Percentiles rank a stretch among this genome's conserved stretches.
phyloP scores from a whole-genome alignment of 92 coral and sea anemone genomes.

The Metridium senile region DNA sequence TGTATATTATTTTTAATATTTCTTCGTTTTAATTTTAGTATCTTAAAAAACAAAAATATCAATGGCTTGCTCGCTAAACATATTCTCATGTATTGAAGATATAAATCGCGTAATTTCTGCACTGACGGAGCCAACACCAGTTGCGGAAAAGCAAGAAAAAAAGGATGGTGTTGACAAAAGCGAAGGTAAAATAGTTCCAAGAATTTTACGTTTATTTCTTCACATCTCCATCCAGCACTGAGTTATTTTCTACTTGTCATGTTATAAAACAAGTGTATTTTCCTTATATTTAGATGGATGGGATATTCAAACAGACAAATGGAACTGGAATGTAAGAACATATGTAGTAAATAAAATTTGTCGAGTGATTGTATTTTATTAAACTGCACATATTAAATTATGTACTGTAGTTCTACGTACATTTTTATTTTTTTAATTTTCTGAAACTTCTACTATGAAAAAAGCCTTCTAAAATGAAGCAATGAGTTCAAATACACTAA shows the following conservation, averaged over 20 bases:
- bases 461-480: no score
- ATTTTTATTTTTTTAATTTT: no score
- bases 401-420: no score
- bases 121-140: constrained; percentile 50
- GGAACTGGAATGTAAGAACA: constrained; percentile 73
- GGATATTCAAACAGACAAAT: constrained; percentile 59
- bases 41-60: neutral
- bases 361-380: neutral
- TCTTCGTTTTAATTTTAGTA: neutral
- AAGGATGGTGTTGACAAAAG: constrained; percentile 24
- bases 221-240: neutral
- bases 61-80: constrained; percentile 86
- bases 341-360: neutral
- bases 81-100: constrained; percentile 89
- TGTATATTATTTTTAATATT: neutral
- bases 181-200: no score
- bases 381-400: neutral
- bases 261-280: neutral
- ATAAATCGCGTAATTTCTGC: constrained; percentile 73
- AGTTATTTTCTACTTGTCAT: neutral
- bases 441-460: no score
- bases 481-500: no score
- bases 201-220: neutral
- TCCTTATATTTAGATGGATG: constrained; percentile 46
- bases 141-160: constrained; percentile 39